A percentile compares a stretch with the other conserved stretches of the same genome.
Conservation (phyloP, 2,888 invertebrate genomes). For the Keiferia lycopersicella region DNA sequence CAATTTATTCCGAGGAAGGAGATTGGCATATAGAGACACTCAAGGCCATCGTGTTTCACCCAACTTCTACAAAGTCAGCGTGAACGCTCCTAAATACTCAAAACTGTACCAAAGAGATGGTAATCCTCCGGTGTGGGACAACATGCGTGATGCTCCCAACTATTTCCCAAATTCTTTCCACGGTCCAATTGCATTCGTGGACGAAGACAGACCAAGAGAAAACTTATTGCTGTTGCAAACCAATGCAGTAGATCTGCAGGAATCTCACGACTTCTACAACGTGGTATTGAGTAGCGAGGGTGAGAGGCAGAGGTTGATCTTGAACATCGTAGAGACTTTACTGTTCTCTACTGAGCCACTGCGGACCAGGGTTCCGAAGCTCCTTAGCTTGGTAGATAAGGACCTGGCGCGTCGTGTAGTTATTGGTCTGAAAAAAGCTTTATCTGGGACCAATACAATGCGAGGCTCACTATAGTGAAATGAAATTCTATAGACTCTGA, state of each 20-base stretch:
- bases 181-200: conserved; percentile 85
- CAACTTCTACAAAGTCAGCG: conserved; percentile 34
- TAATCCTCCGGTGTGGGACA: conserved; percentile 83
- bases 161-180: conserved; percentile 95
- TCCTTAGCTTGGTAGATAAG: conserved; percentile 86
- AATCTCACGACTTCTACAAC: conserved; percentile 6
- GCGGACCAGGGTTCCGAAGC: conserved; percentile 87
- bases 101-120: conserved; percentile 52
- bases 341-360: conserved; percentile 48
- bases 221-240: neutral
- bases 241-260: conserved; percentile 14
- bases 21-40: conserved; percentile 52
- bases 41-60: conserved; percentile 40
- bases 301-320: neutral
- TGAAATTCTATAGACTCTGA: neutral
- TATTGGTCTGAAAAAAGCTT: neutral
- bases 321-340: conserved; percentile 21
- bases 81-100: conserved; percentile 31
- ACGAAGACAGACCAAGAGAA: conserved; percentile 35
- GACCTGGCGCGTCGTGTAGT: conserved; percentile 84
- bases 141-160: conserved; percentile 91
- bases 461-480: conserved; percentile 5
- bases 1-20: conserved; percentile 50
- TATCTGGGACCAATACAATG: neutral
- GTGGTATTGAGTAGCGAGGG: neutral